Evolutionary conservation across 2,888 invertebrate genomes (phyloP), one percentile per base, ranked within the genome.

Genomic region (Phortica magna): DNA sequence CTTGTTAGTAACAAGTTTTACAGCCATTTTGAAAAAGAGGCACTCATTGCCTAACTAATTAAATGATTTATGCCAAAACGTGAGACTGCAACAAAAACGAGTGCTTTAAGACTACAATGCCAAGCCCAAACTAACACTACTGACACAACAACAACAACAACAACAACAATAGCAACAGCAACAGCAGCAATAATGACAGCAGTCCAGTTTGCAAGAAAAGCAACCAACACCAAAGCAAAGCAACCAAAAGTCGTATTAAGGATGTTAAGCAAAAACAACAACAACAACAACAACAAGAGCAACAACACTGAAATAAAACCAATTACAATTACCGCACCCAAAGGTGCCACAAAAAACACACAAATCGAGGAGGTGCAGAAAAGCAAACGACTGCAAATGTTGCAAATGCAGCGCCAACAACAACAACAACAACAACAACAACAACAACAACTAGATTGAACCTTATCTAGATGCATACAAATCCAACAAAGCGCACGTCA

Each of bases 281-380:
- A 55, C 72, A 75, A 55, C 67, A 81, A 55, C 67, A 75, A 67
- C 71, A 75, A 75, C 75, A 75, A 65, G 70, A 75, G 14, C 71
- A 77, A n/a, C 14, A 61, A 70, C 77, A 71, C 83, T 76, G 73
- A 77, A 75, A 73, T 59, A 88, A 88, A 88, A 88, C 89, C 87
- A 88, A 88, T 88, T 88, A 88, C 87, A 88, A 89, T 88, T 88
- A 89, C 88, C 89, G 88, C 89, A 89, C 89, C 88, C 87, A 89
- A 82, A 88, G 89, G 87, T 87, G 87, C 87, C 88, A 87, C 84
- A 82, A 83, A 80, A 79, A 79, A 74, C 59, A 64, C 53, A 76
- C 61, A 76, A 48, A 67, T 65, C 71, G 70, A 80, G 77, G 17
- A 53, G 75, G 39, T 81, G 81, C 81, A 61, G 41, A 55, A 57